Evolutionary conservation across 1,140 invertebrate genomes (phyloP), one percentile per base, ranked within the genome.

Genomic region (Octopus bimaculoides): DNA sequence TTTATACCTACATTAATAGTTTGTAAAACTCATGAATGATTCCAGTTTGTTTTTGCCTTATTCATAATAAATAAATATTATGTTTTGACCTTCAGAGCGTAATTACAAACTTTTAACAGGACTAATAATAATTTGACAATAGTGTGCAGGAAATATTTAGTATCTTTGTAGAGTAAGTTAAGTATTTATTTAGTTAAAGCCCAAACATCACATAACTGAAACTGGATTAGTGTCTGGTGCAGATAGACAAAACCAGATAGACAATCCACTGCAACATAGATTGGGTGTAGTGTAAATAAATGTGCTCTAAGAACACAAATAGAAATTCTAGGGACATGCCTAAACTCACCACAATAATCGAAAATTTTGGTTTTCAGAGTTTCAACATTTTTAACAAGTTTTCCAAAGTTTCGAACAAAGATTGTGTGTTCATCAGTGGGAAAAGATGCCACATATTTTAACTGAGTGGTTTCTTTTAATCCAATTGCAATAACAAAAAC

Each of bases 351-450:
- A 71, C 66, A 75, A 41, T 8, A 41, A 41, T 75, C 74, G 52
- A 75, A 75, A 20, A 79, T 26, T n/a, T 78, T 81, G 5, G 87
- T 82, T 81, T 84, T 82, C 7, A 89, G 77, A 66, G 75, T 78
- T 54, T 79, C 71, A 17, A 89, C 5, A 41, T 41, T 41, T 9
- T 71, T 20, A 71, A 71, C 66, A 17, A 71, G 80, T 69, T 86
- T 84, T 79, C 87, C 87, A 81, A 88, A 88, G 52, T 82, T 71
- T 5, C 82, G 74, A 7, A 88, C 87, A 71, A 81, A 83, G 76
- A 88, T 86, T 20, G 79, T 84, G 77, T 87, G 85, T 2, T 81
- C 80, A 26, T 52, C n/a, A 1, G 82, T 81, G 52, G 86, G 86
- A 54, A 82, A 77, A 0, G 84, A 82, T 6, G 86, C 85, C 73